Base-by-base conservation (phyloP, 1,140 invertebrate genomes). In the Drosophila santomea region DNA sequence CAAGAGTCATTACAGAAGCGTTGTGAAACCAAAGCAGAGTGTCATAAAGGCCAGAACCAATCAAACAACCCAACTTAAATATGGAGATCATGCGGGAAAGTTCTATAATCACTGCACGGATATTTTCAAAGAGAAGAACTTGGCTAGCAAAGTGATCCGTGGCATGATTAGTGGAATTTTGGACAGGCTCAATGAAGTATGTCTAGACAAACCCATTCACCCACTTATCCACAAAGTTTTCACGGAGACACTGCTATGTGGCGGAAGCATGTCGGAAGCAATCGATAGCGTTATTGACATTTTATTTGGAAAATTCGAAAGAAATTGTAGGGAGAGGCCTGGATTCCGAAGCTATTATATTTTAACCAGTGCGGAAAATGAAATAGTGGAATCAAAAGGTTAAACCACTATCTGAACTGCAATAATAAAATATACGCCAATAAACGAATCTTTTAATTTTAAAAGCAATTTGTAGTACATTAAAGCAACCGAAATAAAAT, bases 231-330 rank as follows among this genome's bases (percentile, higher is more conserved):
- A 15, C 14, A 12, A 0, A 47, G 32, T 8, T 4, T 78, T 14
- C n/a, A 12, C 3, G 55, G 67, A 23, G 51, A 45, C 36, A 6
- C 76, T 15, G 52, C 23, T 15, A 3, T 76, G 75, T 20, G 36
- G 28, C 11, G 36, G n/a, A 3, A 55, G 23, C 35, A 4, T 78
- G 1, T 17, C 17, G 2, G 11, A 25, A 0, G 52, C 39, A 14
- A 25, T 63, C 8, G 28, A 25, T n/a, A 36, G 7, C n/a, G 2
- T 63, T 0, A 12, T 36, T 15, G 39, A 56, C 1, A 35, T 63
- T 14, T 4, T 63, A 7, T 63, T 56, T 12, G 39, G 11, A 1
- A 7, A 44, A 2, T 3, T 10, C 11, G 17, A 23, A 32, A 17
- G 11, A 23, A 17, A 6, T 0, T 63, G 60, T 5, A 25, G n/a